Conservation (phyloP, 2,113 vertebrate species). For the Sminthopsis crassicaudata region DNA sequence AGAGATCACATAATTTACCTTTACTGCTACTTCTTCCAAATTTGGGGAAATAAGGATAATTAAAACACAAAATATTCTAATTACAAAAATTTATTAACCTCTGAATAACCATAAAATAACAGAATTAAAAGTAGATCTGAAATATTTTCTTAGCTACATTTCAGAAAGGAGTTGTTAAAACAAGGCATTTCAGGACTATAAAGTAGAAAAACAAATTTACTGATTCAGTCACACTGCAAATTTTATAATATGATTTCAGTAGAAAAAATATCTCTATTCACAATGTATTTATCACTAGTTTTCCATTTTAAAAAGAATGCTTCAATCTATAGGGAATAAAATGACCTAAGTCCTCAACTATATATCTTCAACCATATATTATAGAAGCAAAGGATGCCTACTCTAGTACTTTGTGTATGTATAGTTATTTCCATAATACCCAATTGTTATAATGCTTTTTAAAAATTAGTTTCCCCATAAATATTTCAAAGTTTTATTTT, state of each 20-base stretch:
- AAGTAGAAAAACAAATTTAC: constrained; percentile 49
- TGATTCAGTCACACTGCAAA: constrained; percentile 16
- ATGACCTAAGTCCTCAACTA: not conserved
- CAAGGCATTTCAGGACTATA: constrained; percentile 42
- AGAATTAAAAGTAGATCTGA: constrained; percentile 52
- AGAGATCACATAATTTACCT: constrained; percentile 45
- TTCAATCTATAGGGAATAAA: constrained; percentile 46
- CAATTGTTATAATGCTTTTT: not conserved
- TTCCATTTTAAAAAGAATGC: constrained; percentile 50
- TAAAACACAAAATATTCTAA: constrained; percentile 49
- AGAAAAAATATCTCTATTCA: constrained; percentile 21
- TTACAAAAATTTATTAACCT: constrained; percentile 28
- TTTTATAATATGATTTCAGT: constrained; percentile 52
- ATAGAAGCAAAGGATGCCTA: constrained; percentile 19
- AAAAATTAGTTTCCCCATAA: not conserved
- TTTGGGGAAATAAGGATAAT: constrained; percentile 25
- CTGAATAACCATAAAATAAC: constrained; percentile 47
- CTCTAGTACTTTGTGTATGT: constrained; percentile 25
- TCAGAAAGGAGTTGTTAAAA: constrained; percentile 50
- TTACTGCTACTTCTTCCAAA: constrained; percentile 26
- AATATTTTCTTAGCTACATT: constrained; percentile 52
- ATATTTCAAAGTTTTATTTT: constrained; percentile 31
- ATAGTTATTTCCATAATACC: constrained; percentile 1
- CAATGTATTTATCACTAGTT: constrained; percentile 12
- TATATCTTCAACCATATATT: constrained; percentile 43